These are phyloP conservation scores for Aphelocoma californica DNA, from an alignment of 2,797 vertebrate species.

Conservation along the genomic window DNA sequence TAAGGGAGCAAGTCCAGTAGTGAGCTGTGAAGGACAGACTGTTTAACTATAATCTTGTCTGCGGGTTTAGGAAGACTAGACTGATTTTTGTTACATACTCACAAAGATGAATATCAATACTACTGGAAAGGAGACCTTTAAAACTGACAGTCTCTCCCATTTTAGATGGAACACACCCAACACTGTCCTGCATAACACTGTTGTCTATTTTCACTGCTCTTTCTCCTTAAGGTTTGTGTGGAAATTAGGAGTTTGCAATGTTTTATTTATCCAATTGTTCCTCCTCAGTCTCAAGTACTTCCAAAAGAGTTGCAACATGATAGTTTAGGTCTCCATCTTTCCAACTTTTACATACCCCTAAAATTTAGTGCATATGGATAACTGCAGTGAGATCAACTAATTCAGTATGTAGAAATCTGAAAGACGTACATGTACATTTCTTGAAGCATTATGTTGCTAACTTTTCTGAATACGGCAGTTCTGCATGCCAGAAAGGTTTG, in stretches of 20 bases:
- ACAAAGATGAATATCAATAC: neutral
- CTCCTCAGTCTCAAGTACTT: neutral
- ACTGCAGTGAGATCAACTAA: neutral
- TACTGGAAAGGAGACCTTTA: neutral
- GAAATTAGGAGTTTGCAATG: conserved; percentile 5
- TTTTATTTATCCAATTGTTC: neutral
- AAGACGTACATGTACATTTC: neutral
- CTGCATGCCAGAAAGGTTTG: neutral
- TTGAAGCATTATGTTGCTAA: neutral
- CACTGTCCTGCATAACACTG: neutral
- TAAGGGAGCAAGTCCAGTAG: neutral
- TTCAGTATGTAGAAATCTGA: neutral
- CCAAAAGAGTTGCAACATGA: neutral
- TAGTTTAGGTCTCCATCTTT: neutral
- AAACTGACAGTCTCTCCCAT: neutral
- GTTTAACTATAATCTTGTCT: conserved; percentile 2
- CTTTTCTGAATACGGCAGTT: neutral
- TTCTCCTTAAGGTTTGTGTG: conserved; percentile 46
- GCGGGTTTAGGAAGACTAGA: neutral
- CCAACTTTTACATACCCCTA: neutral
- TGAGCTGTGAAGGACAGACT: neutral
- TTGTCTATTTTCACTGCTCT: conserved; percentile 10
- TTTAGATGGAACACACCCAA: neutral
- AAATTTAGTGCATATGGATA: neutral
- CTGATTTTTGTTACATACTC: neutral